These are phyloP conservation scores for Samia ricini DNA, from an alignment of 1,140 invertebrate species.

Conservation along the genomic window DNA sequence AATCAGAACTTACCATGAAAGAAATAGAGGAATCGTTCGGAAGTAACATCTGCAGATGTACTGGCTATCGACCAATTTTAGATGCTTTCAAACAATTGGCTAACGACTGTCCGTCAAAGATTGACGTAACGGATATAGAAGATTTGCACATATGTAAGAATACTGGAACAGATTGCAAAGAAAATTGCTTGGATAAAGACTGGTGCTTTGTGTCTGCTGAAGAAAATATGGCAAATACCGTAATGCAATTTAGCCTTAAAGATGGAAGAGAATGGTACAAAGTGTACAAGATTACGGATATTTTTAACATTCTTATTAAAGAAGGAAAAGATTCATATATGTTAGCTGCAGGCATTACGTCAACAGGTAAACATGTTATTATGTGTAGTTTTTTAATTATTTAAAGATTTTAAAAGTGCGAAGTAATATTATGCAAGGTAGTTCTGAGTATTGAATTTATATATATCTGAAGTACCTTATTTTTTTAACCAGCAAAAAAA, in stretches of 20 bases:
- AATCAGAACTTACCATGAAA: conserved; percentile 74
- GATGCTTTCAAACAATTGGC: conserved; percentile 86
- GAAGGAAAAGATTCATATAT: conserved; percentile 65
- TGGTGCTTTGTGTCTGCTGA: conserved; percentile 22
- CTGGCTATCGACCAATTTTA: conserved; percentile 89
- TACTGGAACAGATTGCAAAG: neutral
- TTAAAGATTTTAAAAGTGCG: no score
- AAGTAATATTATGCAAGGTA: no score
- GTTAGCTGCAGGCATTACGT: conserved; percentile 80
- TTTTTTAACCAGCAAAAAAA: no score
- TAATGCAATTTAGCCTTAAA: conserved; percentile 30
- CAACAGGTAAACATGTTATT: conserved; percentile 30
- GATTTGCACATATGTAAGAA: conserved; percentile 33
- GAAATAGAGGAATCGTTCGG: conserved; percentile 84
- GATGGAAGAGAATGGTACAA: conserved; percentile 61
- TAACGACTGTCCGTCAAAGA: conserved; percentile 30
- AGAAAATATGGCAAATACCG: conserved; percentile 36
- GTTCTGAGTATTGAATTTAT: no score
- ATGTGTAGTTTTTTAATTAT: neutral
- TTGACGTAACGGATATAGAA: conserved; percentile 44
- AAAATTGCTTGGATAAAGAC: conserved; percentile 14
- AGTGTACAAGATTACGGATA: conserved; percentile 54
- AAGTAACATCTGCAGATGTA: conserved; percentile 89
- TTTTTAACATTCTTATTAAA: conserved; percentile 71
- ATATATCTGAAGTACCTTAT: no score